phyloP scores from a whole-genome alignment of 1,140 invertebrate species.

The Homarus americanus region DNA sequence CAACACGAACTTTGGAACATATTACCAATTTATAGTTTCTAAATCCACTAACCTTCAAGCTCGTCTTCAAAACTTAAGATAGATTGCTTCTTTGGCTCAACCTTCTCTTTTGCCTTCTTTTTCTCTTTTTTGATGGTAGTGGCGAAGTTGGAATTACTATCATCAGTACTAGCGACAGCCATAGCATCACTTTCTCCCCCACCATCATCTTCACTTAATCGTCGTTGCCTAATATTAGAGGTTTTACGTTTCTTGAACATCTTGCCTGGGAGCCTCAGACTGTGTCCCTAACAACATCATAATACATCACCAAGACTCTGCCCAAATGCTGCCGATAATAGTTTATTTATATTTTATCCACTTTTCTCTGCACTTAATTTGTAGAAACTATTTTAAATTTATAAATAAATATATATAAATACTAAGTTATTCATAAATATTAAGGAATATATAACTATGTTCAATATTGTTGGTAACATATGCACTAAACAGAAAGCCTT shows the following conservation, averaged over 20 bases:
- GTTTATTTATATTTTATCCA: background rate
- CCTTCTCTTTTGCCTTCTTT: conserved; percentile 49
- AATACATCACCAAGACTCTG: background rate
- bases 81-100: conserved; percentile 60
- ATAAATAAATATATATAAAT: background rate
- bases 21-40: too few relatives aligned
- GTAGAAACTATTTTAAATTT: background rate
- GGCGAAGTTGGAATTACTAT: conserved; percentile 33
- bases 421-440: too few relatives aligned
- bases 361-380: background rate
- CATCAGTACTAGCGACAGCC: conserved; percentile 20
- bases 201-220: conserved; percentile 54
- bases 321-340: background rate
- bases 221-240: conserved; percentile 39
- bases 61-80: conserved; percentile 66
- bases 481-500: too few relatives aligned
- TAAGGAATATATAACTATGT: too few relatives aligned
- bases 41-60: conserved; percentile 54
- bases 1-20: too few relatives aligned
- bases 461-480: too few relatives aligned
- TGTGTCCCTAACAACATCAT: background rate
- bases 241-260: conserved; percentile 68
- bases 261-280: background rate
- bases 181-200: conserved; percentile 36
- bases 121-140: conserved; percentile 36